These are phyloP conservation scores for Paedocypris micromegethes DNA, from an alignment of 2,797 vertebrate species.

Conservation along the genomic window DNA sequence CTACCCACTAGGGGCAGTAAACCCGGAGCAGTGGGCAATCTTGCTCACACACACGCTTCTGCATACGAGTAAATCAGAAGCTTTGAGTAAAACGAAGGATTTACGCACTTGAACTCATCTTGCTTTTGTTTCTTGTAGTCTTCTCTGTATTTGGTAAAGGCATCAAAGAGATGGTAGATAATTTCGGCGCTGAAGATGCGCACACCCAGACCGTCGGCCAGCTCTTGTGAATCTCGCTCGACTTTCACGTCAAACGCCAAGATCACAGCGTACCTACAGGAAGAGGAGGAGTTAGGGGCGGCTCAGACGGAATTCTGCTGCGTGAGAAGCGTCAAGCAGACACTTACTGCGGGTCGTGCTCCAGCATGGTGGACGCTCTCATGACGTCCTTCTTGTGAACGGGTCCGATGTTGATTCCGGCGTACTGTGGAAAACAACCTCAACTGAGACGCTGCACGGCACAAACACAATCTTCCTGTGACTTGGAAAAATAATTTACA, in stretches of 20 bases:
- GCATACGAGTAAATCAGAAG: background rate
- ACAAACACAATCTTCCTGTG: too few relatives aligned
- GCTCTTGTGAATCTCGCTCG: constrained; percentile 92
- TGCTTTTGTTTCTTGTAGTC: constrained; percentile 99
- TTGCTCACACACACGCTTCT: too few relatives aligned
- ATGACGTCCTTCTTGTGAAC: constrained; percentile 96
- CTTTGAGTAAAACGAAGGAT: background rate
- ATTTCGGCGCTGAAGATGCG: constrained; percentile 95
- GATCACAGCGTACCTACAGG: constrained; percentile 83
- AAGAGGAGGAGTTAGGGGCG: background rate
- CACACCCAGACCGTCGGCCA: constrained; percentile 93
- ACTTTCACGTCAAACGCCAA: constrained; percentile 95
- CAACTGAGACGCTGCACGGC: too few relatives aligned
- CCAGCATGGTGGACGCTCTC: constrained; percentile 95
- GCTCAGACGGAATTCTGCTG: too few relatives aligned
- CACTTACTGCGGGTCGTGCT: constrained; percentile 90
- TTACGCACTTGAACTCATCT: constrained; percentile 93
- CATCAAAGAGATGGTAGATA: constrained; percentile 96
- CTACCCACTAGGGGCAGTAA: too few relatives aligned
- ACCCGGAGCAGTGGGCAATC: too few relatives aligned
- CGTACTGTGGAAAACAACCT: constrained; percentile 69
- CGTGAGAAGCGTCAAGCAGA: background rate
- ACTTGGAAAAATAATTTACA: too few relatives aligned
- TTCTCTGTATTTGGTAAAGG: constrained; percentile 95
- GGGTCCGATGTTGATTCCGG: constrained; percentile 96